phyloP scores from a whole-genome alignment of 2,888 invertebrate species.

The Drosophila meridiana region DNA sequence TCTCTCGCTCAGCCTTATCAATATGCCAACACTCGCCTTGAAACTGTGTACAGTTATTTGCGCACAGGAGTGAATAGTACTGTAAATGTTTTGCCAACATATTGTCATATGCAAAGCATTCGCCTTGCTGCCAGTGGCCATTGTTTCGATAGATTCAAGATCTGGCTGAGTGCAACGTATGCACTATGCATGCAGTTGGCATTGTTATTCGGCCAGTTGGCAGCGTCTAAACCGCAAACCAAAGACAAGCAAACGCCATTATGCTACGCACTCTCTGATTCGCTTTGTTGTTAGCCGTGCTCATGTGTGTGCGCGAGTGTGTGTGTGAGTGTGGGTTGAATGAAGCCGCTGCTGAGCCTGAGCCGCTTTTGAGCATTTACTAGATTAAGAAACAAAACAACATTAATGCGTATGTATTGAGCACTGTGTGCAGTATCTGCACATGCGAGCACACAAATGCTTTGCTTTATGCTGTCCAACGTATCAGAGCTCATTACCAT shows the following conservation, averaged over 20 bases:
- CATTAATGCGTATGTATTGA: constrained; percentile 8
- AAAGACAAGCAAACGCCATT: constrained; percentile 36
- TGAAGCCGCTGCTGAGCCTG: constrained; percentile 38
- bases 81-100: constrained; percentile 79
- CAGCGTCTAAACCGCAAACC: constrained; percentile 46
- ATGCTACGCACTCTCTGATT: constrained; percentile 28
- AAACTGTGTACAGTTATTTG: not conserved
- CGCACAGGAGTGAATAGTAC: constrained; percentile 6
- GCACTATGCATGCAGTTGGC: constrained; percentile 1
- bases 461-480: constrained; percentile 30
- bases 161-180: constrained; percentile 29
- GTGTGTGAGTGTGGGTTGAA: not conserved
- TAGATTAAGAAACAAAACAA: constrained; percentile 76
- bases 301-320: not conserved
- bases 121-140: constrained; percentile 5
- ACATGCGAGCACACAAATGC: constrained; percentile 10
- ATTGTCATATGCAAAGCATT: constrained; percentile 65
- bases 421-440: not conserved
- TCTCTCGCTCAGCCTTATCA: not conserved
- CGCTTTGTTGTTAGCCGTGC: constrained; percentile 40
- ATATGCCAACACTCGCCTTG: not conserved
- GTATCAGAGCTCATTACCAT: constrained; percentile 80
- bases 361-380: constrained; percentile 82
- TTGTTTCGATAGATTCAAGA: constrained; percentile 46
- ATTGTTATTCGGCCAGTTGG: constrained; percentile 43